phyloP scores from a whole-genome alignment of 2,797 vertebrate species.

The Sebastes elongatus region DNA sequence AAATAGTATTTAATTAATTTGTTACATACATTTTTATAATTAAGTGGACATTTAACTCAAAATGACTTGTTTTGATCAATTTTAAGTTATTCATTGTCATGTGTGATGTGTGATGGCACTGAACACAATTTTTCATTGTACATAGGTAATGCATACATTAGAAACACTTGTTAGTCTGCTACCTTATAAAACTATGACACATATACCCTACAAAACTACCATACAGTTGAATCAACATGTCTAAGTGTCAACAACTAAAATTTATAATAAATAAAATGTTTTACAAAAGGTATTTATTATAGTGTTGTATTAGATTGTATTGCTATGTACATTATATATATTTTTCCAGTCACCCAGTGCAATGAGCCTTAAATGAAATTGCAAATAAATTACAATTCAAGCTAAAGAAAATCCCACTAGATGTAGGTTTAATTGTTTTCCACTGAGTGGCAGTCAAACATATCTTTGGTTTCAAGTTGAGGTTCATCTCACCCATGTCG shows the following conservation, averaged over 20 bases:
- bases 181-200: neutral
- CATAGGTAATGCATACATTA: neutral
- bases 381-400: neutral
- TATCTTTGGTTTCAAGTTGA: neutral
- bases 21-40: neutral
- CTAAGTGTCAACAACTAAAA: neutral
- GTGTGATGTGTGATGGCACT: neutral
- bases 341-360: neutral
- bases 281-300: neutral
- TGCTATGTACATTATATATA: neutral
- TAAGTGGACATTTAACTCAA: neutral
- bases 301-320: neutral
- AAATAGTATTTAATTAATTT: neutral
- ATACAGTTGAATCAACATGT: neutral
- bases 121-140: neutral
- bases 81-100: neutral
- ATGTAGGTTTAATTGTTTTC: neutral
- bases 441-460: neutral
- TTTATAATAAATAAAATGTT: neutral
- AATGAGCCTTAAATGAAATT: neutral
- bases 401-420: neutral
- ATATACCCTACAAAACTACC: neutral
- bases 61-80: neutral
- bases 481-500: conserved; percentile 42
- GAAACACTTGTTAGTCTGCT: neutral